phyloP scores from a whole-genome alignment of 1,140 invertebrate species.

The Dreissena rostriformis region DNA sequence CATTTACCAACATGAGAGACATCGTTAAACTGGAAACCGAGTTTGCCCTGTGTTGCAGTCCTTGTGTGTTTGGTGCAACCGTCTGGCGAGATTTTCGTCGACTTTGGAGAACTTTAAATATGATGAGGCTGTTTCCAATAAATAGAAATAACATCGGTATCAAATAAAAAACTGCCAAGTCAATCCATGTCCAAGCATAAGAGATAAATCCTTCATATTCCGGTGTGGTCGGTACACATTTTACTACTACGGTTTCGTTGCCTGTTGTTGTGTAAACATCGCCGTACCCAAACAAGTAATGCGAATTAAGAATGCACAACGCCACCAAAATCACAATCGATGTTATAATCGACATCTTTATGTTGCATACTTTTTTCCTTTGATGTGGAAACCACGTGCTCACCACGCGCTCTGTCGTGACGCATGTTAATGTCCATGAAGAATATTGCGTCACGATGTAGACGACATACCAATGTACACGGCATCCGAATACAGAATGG shows the following conservation, averaged over 20 bases:
- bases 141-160: conserved; percentile 36
- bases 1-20: conserved; percentile 27
- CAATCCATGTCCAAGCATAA: conserved; percentile 48
- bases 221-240: conserved; percentile 7
- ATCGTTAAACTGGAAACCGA: conserved; percentile 34
- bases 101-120: conserved; percentile 37
- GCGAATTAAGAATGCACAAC: conserved; percentile 13
- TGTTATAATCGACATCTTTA: neutral
- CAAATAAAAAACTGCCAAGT: conserved; percentile 37
- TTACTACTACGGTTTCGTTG: conserved; percentile 11
- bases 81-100: neutral
- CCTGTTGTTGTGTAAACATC: neutral
- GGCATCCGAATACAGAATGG: conserved; percentile 51
- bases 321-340: neutral
- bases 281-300: conserved; percentile 43
- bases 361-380: conserved; percentile 35
- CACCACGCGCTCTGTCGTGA: conserved; percentile 67
- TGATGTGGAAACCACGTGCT: conserved; percentile 64
- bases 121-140: conserved; percentile 41
- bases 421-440: conserved; percentile 67
- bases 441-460: conserved; percentile 60
- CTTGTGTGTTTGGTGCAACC: neutral
- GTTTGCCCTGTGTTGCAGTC: neutral
- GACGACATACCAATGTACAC: conserved; percentile 57
- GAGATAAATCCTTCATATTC: conserved; percentile 19